Conservation (phyloP, 2,113 vertebrate genomes). For the Plectropomus leopardus region DNA sequence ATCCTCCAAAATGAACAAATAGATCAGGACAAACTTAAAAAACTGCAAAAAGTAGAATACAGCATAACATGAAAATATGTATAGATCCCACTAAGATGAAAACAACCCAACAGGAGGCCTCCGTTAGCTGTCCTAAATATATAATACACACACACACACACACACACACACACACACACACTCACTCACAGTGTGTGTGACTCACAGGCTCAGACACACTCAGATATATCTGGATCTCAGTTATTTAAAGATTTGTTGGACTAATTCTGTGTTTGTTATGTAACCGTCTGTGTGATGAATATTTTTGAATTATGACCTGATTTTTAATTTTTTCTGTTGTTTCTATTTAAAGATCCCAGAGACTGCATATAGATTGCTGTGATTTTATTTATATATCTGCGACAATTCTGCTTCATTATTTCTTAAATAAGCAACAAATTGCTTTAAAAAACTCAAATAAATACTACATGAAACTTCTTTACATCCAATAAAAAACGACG, state of each 20-base stretch:
- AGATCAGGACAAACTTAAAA: too few species aligned
- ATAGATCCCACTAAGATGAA: too few species aligned
- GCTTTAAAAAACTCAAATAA: neutral
- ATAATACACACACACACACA: neutral
- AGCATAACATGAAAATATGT: too few species aligned
- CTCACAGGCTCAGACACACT: neutral
- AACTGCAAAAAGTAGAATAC: too few species aligned
- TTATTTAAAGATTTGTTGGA: neutral
- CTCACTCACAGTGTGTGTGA: neutral
- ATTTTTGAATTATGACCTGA: neutral
- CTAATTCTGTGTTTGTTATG: neutral
- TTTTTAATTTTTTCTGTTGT: neutral
- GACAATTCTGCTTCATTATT: neutral
- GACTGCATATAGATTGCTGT: neutral
- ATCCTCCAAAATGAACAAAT: too few species aligned
- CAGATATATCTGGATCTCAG: conserved; percentile 2
- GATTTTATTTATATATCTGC: neutral
- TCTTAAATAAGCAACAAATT: neutral
- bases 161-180: neutral
- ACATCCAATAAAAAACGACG: neutral
- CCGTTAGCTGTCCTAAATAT: too few species aligned
- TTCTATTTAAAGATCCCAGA: neutral
- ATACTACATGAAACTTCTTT: neutral
- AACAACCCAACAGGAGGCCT: too few species aligned
- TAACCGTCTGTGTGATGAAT: neutral